phyloP scores from a whole-genome alignment of 2,113 vertebrate species.

The Nibea coibor region DNA sequence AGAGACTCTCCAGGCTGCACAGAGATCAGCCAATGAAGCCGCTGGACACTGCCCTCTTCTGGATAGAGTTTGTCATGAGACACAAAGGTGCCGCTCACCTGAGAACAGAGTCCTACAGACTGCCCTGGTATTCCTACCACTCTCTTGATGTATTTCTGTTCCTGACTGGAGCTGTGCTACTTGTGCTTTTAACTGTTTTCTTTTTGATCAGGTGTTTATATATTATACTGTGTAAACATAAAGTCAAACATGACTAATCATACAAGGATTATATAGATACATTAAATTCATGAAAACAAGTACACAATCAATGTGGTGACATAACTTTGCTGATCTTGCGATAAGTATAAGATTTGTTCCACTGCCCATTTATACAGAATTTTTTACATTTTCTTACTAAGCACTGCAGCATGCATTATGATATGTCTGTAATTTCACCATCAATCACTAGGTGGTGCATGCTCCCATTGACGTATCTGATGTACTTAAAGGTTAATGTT shows the following conservation, averaged over 20 bases:
- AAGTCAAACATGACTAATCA: constrained; percentile 70
- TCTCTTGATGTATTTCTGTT: constrained; percentile 75
- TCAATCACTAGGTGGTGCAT: neutral
- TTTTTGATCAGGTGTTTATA: constrained; percentile 54
- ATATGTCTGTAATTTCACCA: neutral
- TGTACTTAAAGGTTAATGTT: neutral
- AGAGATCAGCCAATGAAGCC: constrained; percentile 70
- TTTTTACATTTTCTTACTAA: too few relatives aligned
- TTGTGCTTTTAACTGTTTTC: constrained; percentile 30
- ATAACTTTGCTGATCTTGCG: too few relatives aligned
- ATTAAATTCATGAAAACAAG: too few relatives aligned
- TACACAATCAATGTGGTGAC: too few relatives aligned
- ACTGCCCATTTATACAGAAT: too few relatives aligned
- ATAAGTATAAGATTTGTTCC: too few relatives aligned
- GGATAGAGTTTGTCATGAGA: constrained; percentile 81
- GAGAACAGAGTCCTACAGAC: constrained; percentile 60
- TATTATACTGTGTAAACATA: constrained; percentile 34
- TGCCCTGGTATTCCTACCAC: constrained; percentile 82
- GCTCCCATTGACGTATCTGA: neutral
- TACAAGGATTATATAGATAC: neutral
- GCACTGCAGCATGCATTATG: too few relatives aligned
- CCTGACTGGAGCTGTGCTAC: constrained; percentile 37
- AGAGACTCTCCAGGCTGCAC: constrained; percentile 79
- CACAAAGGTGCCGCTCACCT: constrained; percentile 80
- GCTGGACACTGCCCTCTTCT: constrained; percentile 73